phyloP scores from a whole-genome alignment of 2,797 vertebrate species.

The Cynopterus sphinx region DNA sequence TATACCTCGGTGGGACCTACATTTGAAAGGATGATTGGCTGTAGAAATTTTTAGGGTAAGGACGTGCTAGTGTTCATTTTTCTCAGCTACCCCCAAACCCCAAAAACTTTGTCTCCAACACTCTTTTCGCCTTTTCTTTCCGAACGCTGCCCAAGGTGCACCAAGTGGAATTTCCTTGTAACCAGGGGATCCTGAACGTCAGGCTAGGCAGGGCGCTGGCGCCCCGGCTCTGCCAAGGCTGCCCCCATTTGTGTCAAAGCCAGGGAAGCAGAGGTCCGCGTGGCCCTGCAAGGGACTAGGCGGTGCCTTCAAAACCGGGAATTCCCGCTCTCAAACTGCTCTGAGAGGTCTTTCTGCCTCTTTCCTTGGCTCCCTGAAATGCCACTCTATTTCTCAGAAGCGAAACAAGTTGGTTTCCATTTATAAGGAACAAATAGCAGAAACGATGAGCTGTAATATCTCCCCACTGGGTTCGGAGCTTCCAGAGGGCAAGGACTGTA shows the following conservation, averaged over 20 bases:
- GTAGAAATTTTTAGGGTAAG: neutral
- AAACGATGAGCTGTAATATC: neutral
- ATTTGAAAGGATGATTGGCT: neutral
- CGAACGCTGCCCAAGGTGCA: neutral
- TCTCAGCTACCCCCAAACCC: neutral
- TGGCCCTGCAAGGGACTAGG: neutral
- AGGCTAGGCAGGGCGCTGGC: neutral
- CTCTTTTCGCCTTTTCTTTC: neutral
- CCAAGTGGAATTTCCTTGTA: neutral
- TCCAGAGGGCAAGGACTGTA: neutral
- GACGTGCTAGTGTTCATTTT: neutral
- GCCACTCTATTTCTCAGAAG: neutral
- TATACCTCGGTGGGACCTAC: neutral
- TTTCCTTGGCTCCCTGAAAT: neutral
- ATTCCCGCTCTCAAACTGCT: neutral
- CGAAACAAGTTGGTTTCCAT: neutral
- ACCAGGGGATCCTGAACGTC: neutral
- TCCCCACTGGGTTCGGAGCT: neutral
- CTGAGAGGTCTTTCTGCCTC: neutral
- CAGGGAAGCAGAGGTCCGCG: neutral
- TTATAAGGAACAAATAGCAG: neutral
- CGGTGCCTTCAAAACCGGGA: neutral
- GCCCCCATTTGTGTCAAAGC: neutral
- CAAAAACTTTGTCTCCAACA: neutral
- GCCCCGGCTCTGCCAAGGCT: fast-evolving